Base-by-base conservation (phyloP, 35 echinoderm and acorn worm species). In the Heliocidaris tuberculata region DNA sequence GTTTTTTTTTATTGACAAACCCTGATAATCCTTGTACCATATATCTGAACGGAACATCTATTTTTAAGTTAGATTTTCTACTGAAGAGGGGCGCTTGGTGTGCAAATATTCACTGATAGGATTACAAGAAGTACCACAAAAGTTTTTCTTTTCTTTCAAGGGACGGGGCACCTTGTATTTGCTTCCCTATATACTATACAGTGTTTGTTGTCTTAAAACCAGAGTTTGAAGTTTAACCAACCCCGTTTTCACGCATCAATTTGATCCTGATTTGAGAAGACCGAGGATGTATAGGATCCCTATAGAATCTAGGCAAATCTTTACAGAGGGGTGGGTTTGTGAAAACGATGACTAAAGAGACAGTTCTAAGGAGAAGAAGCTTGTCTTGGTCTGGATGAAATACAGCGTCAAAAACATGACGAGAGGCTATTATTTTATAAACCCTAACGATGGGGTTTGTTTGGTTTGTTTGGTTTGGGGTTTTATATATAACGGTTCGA, bases 401-500 rank as follows among this genome's bases (percentile, higher is more conserved):
- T 42, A 89, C 87, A 47, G 9, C 87, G 87, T 89, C 32, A 89
- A 89, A 48, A 32, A 89, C 47, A 48, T 32, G 47, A 32, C 87
- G 31, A 19, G 47, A 19, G 32, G 87, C 87, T 89, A 89, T 89
- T n/a, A n/a, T n/a, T n/a, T 89, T 89, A 47, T 12, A 42, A 88
- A 89, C 29, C 21, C 2, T 32, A 89, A 30, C 5, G 87, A 47
- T 47, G 31, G 31, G 35, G 24, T n/a, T 32, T 89, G 87, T 89
- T 89, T 89, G 35, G 24, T n/a, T 32, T 89, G 87, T 89, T 89
- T 89, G 31, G 31, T 89, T 32, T 89, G 15, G 47, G 32, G 87
- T 13, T 89, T 48, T 89, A n/a, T 7, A n/a, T 7, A 89, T 89
- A 89, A 89, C 87, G 87, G 87, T 32, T 89, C 21, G 47, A 89